phyloP scores from a whole-genome alignment of 2,888 invertebrate species.

The Calliphora vomitoria region DNA sequence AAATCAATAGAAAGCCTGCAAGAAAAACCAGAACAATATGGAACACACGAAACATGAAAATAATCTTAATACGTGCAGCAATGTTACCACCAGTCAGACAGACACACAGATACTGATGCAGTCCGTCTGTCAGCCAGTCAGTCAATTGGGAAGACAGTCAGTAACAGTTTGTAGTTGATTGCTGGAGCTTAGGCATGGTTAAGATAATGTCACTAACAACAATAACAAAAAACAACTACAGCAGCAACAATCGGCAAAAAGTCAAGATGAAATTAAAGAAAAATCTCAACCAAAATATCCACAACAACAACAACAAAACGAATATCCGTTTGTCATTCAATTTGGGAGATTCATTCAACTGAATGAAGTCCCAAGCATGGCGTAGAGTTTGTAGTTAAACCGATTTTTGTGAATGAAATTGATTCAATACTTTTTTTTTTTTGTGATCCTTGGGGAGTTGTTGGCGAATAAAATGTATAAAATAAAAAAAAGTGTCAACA shows the following conservation, averaged over 20 bases:
- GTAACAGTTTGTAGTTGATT: constrained; percentile 60
- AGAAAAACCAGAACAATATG: constrained; percentile 30
- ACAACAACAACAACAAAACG: constrained; percentile 28
- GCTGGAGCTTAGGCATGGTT: constrained; percentile 60
- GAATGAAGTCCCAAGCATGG: constrained; percentile 35
- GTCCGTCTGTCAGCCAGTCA: constrained; percentile 9
- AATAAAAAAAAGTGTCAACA: constrained; percentile 67
- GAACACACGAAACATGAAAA: constrained; percentile 39
- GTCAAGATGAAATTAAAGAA: constrained; percentile 54
- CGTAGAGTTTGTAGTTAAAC: constrained; percentile 43
- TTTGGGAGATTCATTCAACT: constrained; percentile 65
- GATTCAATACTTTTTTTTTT: constrained; percentile 54
- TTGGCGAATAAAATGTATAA: constrained; percentile 48
- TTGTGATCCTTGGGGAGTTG: constrained; percentile 64
- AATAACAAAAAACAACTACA: constrained; percentile 8
- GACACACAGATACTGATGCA: constrained; percentile 6
- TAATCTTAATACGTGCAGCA: constrained; percentile 64
- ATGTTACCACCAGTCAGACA: constrained; percentile 31
- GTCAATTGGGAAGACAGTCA: constrained; percentile 4
- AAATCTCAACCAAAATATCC: constrained; percentile 13
- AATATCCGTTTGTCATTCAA: constrained; percentile 72
- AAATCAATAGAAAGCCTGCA: constrained; percentile 7
- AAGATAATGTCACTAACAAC: constrained; percentile 65
- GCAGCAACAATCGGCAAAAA: constrained; percentile 42
- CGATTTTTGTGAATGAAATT: constrained; percentile 73